phyloP scores from a whole-genome alignment of 2,113 vertebrate genomes.

The Silurus asotus region DNA sequence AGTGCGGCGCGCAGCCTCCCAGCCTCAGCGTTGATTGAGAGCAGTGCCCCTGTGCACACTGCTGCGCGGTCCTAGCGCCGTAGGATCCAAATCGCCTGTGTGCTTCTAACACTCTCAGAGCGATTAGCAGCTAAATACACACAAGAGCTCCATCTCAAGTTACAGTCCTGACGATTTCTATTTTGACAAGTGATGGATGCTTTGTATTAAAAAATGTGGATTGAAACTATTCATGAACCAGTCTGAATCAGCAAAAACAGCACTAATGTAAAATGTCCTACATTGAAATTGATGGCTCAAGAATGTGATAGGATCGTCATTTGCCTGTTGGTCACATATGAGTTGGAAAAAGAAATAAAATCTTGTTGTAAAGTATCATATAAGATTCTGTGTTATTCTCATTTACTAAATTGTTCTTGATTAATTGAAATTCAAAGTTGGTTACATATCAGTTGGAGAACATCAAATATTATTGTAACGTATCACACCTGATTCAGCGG shows the following conservation, averaged over 20 bases:
- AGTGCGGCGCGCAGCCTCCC: constrained; percentile 55
- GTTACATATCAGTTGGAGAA: background rate
- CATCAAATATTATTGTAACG: background rate
- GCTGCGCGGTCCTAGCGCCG: constrained; percentile 75
- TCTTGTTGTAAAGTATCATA: background rate
- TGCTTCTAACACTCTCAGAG: background rate
- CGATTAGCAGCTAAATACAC: background rate
- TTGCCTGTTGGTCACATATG: background rate
- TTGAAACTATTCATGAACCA: background rate
- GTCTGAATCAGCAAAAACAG: background rate
- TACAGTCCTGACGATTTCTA: background rate
- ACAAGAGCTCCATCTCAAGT: background rate
- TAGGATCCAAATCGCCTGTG: constrained; percentile 29
- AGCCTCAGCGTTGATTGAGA: constrained; percentile 51
- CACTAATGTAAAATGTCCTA: background rate
- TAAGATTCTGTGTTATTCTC: background rate
- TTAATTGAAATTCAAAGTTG: background rate
- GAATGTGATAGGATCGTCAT: background rate
- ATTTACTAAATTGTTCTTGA: background rate
- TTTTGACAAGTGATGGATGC: background rate
- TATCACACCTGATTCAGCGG: background rate
- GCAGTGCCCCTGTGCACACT: constrained; percentile 38
- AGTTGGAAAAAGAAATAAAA: background rate
- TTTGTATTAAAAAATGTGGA: background rate
- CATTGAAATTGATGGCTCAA: background rate